Conservation (phyloP, 2,113 vertebrate species). For the Barnardius zonarius region DNA sequence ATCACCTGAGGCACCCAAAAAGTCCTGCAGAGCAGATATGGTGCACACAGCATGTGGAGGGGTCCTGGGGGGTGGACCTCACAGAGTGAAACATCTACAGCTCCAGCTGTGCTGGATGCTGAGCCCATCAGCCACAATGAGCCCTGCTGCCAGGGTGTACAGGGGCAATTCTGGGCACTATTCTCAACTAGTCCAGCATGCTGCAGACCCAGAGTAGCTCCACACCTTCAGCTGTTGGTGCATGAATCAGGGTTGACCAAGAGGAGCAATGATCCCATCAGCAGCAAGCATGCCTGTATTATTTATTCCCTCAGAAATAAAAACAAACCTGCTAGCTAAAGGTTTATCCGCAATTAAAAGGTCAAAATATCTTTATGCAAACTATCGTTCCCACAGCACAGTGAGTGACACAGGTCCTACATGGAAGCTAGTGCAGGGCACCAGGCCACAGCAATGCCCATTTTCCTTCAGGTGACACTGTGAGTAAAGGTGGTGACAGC, state of each 20-base stretch:
- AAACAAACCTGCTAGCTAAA: neutral
- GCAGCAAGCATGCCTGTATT: neutral
- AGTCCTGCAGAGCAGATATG: neutral
- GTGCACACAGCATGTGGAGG: neutral
- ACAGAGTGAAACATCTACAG: fast-evolving
- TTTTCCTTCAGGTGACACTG: fast-evolving
- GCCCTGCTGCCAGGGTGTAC: fast-evolving
- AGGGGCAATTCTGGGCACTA: neutral
- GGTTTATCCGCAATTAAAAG: neutral
- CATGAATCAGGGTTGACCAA: fast-evolving
- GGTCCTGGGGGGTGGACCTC: neutral
- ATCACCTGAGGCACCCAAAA: neutral
- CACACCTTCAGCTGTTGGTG: neutral
- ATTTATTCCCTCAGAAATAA: neutral
- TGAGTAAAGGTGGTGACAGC: neutral
- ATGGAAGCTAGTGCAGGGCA: fast-evolving
- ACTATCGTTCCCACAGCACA: neutral
- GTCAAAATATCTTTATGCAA: neutral
- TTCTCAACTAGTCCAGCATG: neutral
- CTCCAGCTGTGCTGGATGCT: fast-evolving
- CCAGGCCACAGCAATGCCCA: neutral
- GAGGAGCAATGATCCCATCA: neutral
- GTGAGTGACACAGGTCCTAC: fast-evolving
- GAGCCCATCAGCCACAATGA: fast-evolving
- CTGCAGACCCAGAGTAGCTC: neutral